Percentiles rank a stretch among this genome's conserved stretches.
These are phyloP conservation scores for Pygoscelis antarcticus DNA, from an alignment of 2,113 vertebrate genomes.

Conservation along the genomic window DNA sequence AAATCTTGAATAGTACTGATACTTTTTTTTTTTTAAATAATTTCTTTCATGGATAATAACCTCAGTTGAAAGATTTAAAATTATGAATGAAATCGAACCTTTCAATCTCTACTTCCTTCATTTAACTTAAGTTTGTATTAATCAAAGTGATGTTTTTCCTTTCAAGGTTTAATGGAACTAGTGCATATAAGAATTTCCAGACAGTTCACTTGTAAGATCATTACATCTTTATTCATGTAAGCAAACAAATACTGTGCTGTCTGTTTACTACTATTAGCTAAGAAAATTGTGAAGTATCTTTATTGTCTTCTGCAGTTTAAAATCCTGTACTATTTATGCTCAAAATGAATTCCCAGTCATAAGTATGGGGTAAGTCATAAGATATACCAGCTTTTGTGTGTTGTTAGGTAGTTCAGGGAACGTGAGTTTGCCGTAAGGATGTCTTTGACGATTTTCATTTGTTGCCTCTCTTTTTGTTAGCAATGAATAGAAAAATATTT, in stretches of 20 bases:
- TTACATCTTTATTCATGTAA: not conserved
- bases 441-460: not conserved
- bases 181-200: not conserved
- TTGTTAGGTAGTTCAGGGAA: not conserved
- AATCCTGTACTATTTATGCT: not conserved
- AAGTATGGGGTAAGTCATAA: not conserved
- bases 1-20: not conserved
- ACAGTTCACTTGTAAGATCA: not conserved
- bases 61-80: not conserved
- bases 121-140: not conserved
- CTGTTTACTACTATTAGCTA: not conserved
- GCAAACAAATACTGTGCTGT: not conserved
- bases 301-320: not conserved
- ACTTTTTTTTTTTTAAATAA: not conserved
- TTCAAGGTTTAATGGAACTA: not conserved
- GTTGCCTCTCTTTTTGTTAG: constrained; percentile 14
- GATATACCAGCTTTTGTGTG: not conserved
- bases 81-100: not conserved
- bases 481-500: not conserved
- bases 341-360: not conserved
- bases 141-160: not conserved
- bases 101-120: not conserved
- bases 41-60: not conserved
- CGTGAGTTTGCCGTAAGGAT: not conserved
- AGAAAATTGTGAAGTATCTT: not conserved